Evolutionary conservation across 2,797 vertebrate species (phyloP).

Genomic region (Hydrolagus colliei): DNA sequence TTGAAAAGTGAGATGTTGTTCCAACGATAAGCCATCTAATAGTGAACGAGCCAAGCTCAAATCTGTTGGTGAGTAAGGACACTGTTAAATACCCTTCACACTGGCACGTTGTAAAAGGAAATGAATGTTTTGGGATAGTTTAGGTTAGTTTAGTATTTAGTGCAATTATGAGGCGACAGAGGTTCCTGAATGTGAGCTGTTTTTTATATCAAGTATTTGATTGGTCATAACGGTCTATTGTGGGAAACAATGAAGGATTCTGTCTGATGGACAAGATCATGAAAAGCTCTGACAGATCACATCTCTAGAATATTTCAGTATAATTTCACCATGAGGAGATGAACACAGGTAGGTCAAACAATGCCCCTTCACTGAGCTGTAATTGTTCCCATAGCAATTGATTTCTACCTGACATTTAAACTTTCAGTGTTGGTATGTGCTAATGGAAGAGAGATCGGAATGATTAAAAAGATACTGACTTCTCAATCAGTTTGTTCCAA

Average conservation of each 20-base stretch:
- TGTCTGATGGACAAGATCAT: no score
- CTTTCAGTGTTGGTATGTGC: background rate
- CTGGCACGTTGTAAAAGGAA: background rate
- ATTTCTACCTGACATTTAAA: no score
- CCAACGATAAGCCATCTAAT: slow-evolving; percentile 57
- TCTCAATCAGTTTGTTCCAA: slow-evolving; percentile 61
- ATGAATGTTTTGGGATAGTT: background rate
- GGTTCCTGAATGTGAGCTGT: background rate
- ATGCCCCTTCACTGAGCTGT: no score
- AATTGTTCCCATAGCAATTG: no score
- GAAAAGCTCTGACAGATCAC: slow-evolving; percentile 20
- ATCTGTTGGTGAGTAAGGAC: slow-evolving; percentile 44
- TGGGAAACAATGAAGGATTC: no score
- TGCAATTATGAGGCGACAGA: background rate
- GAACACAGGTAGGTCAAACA: background rate
- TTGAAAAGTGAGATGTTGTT: slow-evolving; percentile 61
- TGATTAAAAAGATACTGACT: slow-evolving; percentile 48
- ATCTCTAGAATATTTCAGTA: background rate
- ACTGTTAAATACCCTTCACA: background rate
- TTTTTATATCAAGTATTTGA: background rate
- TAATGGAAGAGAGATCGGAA: background rate
- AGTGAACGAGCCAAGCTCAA: slow-evolving; percentile 60
- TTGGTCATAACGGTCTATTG: no score
- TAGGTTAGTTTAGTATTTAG: background rate
- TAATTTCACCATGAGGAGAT: background rate